Conservation (phyloP, 2,797 vertebrate species). For the Ctenosaura bakeri region DNA sequence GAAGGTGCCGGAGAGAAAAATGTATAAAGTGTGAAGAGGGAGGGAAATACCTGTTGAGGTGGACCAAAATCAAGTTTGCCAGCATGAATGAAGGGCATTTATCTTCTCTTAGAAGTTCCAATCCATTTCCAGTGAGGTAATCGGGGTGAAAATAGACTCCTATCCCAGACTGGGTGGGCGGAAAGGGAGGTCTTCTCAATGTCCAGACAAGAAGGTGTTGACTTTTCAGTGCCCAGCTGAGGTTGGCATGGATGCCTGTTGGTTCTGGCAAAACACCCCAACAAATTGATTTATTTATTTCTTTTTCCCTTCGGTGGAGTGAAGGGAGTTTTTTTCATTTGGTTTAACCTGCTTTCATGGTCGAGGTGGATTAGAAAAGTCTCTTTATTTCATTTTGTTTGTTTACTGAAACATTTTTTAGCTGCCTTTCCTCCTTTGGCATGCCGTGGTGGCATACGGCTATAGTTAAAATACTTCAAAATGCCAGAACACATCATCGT, state of each 20-base stretch:
- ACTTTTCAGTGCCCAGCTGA: constrained; percentile 62
- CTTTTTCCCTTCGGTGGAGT: neutral
- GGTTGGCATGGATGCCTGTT: constrained; percentile 58
- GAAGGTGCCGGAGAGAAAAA: constrained; percentile 49
- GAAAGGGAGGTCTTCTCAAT: constrained; percentile 56
- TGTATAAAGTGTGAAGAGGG: constrained; percentile 36
- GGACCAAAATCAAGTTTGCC: constrained; percentile 58
- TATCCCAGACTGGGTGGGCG: constrained; percentile 12
- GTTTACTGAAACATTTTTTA: neutral
- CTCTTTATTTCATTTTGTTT: constrained; percentile 46
- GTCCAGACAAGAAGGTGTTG: constrained; percentile 41
- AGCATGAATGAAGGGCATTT: constrained; percentile 63
- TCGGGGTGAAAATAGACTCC: constrained; percentile 52
- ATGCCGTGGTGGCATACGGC: neutral
- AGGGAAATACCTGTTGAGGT: constrained; percentile 37
- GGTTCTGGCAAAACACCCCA: constrained; percentile 68
- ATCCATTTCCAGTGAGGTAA: constrained; percentile 59
- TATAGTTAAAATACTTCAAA: neutral
- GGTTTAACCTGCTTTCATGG: constrained; percentile 67
- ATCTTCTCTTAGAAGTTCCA: constrained; percentile 70
- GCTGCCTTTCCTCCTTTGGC: neutral
- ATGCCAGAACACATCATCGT: neutral
- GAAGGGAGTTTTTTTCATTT: constrained; percentile 56
- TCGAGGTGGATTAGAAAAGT: constrained; percentile 50
- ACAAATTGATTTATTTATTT: constrained; percentile 26